phyloP scores from a whole-genome alignment of 2,888 invertebrate species.

The Chrysotoxum bicinctum region DNA sequence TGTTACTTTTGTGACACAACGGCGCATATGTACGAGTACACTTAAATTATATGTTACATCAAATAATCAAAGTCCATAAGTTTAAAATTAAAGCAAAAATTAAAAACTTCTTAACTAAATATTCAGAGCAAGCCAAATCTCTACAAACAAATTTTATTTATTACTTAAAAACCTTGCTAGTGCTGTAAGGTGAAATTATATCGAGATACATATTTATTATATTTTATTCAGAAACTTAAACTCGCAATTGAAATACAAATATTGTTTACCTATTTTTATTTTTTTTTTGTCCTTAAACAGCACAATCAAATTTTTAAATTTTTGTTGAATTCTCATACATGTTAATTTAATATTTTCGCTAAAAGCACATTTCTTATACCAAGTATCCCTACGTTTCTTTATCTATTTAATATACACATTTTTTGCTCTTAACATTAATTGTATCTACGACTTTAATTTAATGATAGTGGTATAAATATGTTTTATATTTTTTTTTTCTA shows the following conservation, averaged over 20 bases:
- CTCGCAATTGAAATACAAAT: constrained; percentile 6
- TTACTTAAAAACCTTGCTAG: background rate
- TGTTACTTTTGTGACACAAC: too few species aligned
- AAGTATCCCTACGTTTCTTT: constrained; percentile 56
- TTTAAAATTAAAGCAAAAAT: background rate
- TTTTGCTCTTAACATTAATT: constrained; percentile 27
- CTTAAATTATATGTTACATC: too few species aligned
- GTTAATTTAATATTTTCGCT: constrained; percentile 45
- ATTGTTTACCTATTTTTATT: background rate
- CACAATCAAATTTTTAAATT: constrained; percentile 12
- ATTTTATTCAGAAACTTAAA: background rate
- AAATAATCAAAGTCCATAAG: too few species aligned
- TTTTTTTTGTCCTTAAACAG: background rate
- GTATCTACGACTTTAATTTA: constrained; percentile 2
- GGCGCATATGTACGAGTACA: too few species aligned
- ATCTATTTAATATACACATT: constrained; percentile 60
- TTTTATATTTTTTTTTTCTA: constrained; percentile 25
- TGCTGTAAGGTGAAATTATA: constrained; percentile 29
- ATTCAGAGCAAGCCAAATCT: background rate
- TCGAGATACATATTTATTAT: background rate
- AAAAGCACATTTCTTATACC: constrained; percentile 73
- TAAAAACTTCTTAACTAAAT: background rate
- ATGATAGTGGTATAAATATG: constrained; percentile 48
- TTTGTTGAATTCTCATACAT: too few species aligned
- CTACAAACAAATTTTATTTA: background rate